Percentiles rank a stretch among this genome's conserved stretches.
Evolutionary conservation across 2,888 invertebrate species (phyloP).

Genomic region (Yponomeuta plumbellus): DNA sequence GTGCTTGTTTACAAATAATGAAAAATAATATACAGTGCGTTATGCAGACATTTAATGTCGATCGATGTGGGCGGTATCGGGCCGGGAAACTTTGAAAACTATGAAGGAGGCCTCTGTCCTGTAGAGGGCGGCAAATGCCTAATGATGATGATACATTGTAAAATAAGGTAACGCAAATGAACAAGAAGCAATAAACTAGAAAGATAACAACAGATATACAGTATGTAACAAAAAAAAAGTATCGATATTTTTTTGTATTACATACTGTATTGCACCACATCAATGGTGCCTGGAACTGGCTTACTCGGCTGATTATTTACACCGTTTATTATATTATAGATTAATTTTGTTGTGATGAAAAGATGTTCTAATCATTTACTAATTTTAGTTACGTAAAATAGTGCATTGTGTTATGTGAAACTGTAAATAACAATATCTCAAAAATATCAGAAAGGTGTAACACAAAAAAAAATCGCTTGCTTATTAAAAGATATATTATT

Average conservation of each 20-base stretch:
- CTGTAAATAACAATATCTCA: conserved; percentile 29
- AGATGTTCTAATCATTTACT: conserved; percentile 54
- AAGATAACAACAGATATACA: background rate
- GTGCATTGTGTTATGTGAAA: conserved; percentile 48
- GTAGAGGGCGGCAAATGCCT: too few species aligned
- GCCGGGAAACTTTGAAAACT: too few species aligned
- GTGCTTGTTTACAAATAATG: background rate
- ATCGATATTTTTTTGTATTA: too few species aligned
- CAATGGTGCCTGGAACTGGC: too few species aligned
- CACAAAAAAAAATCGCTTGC: conserved; percentile 50
- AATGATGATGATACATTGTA: background rate
- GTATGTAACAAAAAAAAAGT: background rate
- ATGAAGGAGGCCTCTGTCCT: too few species aligned
- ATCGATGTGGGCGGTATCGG: too few species aligned
- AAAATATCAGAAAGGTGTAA: conserved; percentile 14
- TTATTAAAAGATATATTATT: conserved; percentile 65
- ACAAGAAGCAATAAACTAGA: too few species aligned
- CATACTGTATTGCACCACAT: too few species aligned
- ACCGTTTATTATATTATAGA: background rate
- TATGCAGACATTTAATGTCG: too few species aligned
- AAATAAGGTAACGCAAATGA: background rate
- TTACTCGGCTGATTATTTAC: background rate
- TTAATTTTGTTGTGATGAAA: conserved; percentile 53
- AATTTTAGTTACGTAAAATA: conserved; percentile 25
- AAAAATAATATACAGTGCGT: background rate